These are phyloP conservation scores for Vidua macroura DNA, from an alignment of 2,113 vertebrate genomes.

Conservation along the genomic window DNA sequence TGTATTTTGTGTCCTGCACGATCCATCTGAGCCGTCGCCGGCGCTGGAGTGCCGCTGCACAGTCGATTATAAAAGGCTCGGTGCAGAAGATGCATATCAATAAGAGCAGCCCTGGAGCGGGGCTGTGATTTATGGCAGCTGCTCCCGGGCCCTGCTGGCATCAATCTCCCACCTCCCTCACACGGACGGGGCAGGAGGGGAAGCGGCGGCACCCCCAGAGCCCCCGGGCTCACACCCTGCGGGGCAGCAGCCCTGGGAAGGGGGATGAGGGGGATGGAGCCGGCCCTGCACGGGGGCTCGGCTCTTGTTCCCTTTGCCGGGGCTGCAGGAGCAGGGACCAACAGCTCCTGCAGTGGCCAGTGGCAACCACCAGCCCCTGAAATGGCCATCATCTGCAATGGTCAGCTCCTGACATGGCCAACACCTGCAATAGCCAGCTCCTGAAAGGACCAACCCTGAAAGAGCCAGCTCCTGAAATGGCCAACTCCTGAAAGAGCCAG, in stretches of 20 bases:
- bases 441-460: neutral
- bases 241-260: rapidly evolving
- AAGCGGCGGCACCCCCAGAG: neutral
- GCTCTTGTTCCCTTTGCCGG: neutral
- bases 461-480: rapidly evolving
- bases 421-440: too few relatives aligned
- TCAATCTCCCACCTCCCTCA: neutral
- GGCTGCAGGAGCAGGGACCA: neutral
- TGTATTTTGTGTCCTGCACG: neutral
- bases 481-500: neutral
- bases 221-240: rapidly evolving
- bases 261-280: rapidly evolving
- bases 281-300: rapidly evolving
- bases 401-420: neutral
- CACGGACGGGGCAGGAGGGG: rapidly evolving
- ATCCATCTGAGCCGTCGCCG: neutral
- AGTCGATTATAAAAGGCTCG: neutral
- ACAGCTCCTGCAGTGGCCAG: neutral
- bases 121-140: neutral
- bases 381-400: neutral
- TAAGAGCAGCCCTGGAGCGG: neutral
- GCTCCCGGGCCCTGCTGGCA: neutral
- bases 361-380: rapidly evolving
- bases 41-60: neutral
- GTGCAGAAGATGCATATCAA: constrained; percentile 18